phyloP scores from a whole-genome alignment of 2,888 invertebrate genomes.

The Acanthococcus lagerstroemiae region DNA sequence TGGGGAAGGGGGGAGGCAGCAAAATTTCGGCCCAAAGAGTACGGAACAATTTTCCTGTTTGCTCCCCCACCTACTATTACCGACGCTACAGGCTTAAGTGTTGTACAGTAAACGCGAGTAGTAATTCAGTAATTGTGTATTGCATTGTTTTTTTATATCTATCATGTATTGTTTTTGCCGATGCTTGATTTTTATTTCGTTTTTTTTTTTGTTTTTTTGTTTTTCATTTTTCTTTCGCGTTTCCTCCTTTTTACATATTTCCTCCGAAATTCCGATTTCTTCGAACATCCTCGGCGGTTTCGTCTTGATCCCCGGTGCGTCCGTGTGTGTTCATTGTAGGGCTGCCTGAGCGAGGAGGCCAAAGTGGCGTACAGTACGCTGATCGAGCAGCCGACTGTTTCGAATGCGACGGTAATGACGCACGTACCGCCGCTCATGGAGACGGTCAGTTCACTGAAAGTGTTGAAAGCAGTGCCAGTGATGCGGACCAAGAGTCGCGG shows the following conservation, averaged over 20 bases:
- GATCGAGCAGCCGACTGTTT: slow-evolving; percentile 58
- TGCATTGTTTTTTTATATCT: no score
- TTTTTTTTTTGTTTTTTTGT: slow-evolving; percentile 40
- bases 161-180: no score
- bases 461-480: slow-evolving; percentile 52
- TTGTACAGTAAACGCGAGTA: no score
- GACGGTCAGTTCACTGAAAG: slow-evolving; percentile 51
- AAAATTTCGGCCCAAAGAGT: no score
- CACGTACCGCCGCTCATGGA: slow-evolving; percentile 35
- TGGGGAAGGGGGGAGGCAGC: no score
- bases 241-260: slow-evolving; percentile 32
- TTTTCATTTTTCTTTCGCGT: slow-evolving; percentile 38
- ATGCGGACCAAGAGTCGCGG: slow-evolving; percentile 47
- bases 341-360: slow-evolving; percentile 72
- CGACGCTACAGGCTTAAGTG: no score
- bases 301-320: slow-evolving; percentile 36
- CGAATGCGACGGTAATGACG: slow-evolving; percentile 32
- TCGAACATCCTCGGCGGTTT: slow-evolving; percentile 24
- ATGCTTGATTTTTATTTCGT: slow-evolving; percentile 39
- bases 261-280: not conserved
- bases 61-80: no score
- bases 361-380: slow-evolving; percentile 87
- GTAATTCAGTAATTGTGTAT: no score
- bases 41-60: no score
- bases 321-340: slow-evolving; percentile 5